Evolutionary conservation across 1,140 invertebrate genomes (phyloP), one percentile per base, ranked within the genome.

Genomic region (Papilio machaon): DNA sequence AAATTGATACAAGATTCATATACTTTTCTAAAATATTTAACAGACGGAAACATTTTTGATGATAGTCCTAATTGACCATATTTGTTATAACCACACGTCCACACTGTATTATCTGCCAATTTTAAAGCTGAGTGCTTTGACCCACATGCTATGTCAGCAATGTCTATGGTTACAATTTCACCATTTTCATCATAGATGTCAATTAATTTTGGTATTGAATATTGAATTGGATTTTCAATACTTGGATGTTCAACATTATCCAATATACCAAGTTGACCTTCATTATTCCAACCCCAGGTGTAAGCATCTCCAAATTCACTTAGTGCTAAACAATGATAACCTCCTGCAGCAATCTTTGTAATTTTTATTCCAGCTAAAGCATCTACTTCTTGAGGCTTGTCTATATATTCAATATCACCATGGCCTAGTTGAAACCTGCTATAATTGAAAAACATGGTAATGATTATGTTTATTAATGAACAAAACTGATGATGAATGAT

Each of bases 271-370:
- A 99, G 91, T 90, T 99, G 98, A 0, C 98, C 98, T 91, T 95
- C 96, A 83, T 97, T 96, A 94, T 99, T 99, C 96, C 97, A 98
- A n/a, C 98, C 98, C 98, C 98, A 99, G 1, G 96, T 96, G 90
- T 98, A 99, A 0, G 98, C 85, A 91, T 98, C 97, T 11, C 97
- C 97, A 94, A 95, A 95, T 85, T 95, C 95, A 84, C 97, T 98
- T 10, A 98, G 88, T 47, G 96, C 97, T 77, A 96, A 95, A 54
- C 96, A 97, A 93, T 99, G 98, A 98, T 98, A 98, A 23, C 97
- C 97, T 17, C 97, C 97, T 76, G 97, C 96, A 82, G 96, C 95
- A 82, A 98, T 97, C 86, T 96, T 94, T 23, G 92, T 90, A 81
- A 97, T 96, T 89, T 96, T 95, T 10, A 98, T 92, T 35, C 98